Evolutionary conservation across 2,113 vertebrate species (phyloP), one percentile per base, ranked within the genome.

Genomic region (Tyto alba): DNA sequence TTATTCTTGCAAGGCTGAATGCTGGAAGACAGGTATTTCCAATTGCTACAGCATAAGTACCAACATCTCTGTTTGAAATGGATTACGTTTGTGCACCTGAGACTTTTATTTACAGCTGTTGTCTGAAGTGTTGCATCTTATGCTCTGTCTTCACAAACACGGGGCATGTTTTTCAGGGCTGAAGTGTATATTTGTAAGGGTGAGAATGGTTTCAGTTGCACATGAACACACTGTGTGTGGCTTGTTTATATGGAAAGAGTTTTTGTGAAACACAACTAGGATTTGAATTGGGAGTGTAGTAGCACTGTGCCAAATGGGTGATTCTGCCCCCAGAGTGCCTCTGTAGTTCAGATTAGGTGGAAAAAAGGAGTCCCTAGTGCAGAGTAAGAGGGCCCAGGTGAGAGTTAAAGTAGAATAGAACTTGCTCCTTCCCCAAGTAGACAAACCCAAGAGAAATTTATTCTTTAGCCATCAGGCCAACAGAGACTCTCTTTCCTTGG

Each of bases 11-110:
- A 89, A 64, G 66, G 45, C 89, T 89, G 94, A 83, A 91, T 93
- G 83, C 73, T 76, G 90, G 92, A 94, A 87, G 95, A 90, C 93
- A 91, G 86, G 82, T 96, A 95, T 97, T 96, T 97, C 91, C 91
- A 94, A 83, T 36, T 0, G 0, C 80, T 90, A 29, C 77, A 68
- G 47, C 52, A 2, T 30, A 47, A 89, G 76, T 62, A 90, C 45
- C 84, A 87, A 22, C 78, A 76, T 92, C 95, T 68, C 88, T 96
- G 62, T 77, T 96, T 47, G 74, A 95, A 95, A 93, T 60, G 53
- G 88, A 85, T 96, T 94, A 85, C 21, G 22, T 94, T 92, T 88
- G 76, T 84, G 78, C n/a, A 11, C 75, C 45, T 64, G 92, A 81
- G 73, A 60, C 72, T 93, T 93, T 94, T 91, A 93, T 96, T 95